A percentile compares a stretch with the other conserved stretches of the same genome.
These are phyloP conservation scores for Fabriciana adippe DNA, from an alignment of 2,888 invertebrate genomes.

Conservation along the genomic window DNA sequence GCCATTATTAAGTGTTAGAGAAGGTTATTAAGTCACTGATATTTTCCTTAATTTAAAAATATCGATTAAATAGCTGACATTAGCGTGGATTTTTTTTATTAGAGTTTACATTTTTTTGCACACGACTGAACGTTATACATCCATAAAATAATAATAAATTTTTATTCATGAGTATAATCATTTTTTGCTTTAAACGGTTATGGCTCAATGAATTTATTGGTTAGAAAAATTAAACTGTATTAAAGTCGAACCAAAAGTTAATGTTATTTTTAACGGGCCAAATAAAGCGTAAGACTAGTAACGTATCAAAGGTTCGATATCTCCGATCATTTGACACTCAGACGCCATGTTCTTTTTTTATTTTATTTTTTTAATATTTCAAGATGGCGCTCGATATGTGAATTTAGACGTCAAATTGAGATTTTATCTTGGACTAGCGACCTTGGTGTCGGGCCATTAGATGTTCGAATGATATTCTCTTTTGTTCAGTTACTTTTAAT, in stretches of 20 bases:
- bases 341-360: slow-evolving; percentile 43
- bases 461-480: background rate
- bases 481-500: background rate
- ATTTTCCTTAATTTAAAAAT: background rate
- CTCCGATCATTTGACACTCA: slow-evolving; percentile 54
- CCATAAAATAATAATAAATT: slow-evolving; percentile 17
- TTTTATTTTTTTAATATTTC: slow-evolving; percentile 46
- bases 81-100: slow-evolving; percentile 7
- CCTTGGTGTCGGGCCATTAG: slow-evolving; percentile 43
- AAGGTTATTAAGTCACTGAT: no score
- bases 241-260: background rate
- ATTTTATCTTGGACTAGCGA: slow-evolving; percentile 60
- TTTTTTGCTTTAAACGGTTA: background rate
- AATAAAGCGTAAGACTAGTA: slow-evolving; percentile 37
- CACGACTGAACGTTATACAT: slow-evolving; percentile 13
- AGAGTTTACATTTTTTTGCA: slow-evolving; percentile 10
- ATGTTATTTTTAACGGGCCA: slow-evolving; percentile 7
- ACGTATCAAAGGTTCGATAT: slow-evolving; percentile 46
- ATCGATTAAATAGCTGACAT: background rate
- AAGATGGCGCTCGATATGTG: slow-evolving; percentile 66
- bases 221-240: background rate
- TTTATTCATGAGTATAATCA: background rate
- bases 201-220: background rate
- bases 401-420: slow-evolving; percentile 68
- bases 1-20: no score